Evolutionary conservation across 2,888 invertebrate genomes (phyloP), one percentile per base, ranked within the genome.

Genomic region (Rhogogaster chlorosoma): DNA sequence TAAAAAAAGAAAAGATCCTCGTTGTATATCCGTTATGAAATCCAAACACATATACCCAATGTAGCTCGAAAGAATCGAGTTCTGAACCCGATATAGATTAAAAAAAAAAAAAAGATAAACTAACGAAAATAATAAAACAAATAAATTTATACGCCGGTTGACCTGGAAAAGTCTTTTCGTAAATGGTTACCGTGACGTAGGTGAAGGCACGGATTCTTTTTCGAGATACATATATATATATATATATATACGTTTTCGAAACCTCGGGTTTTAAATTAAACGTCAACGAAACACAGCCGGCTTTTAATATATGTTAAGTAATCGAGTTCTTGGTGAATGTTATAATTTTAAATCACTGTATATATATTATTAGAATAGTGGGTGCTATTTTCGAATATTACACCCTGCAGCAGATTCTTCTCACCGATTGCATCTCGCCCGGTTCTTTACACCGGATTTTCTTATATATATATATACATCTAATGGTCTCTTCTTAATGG

Each of bases 281-380:
- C 80, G 61, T 80, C 80, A 80, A 80, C 80, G 57, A 80, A 70
- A 83, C 80, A 42, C 42, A 45, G 45, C 67, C 22, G 82, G 61
- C 42, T 36, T 45, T 70, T 64, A 32, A 4, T 22, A 4, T 22
- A 32, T 22, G 83, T 83, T 83, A 83, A 83, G 83, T 83, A 83
- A 83, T 83, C 83, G 83, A 10, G 67, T 67, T 57, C 29, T 15
- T 38, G 61, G 38, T 18, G 67, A 83, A 83, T 45, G 83, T 67
- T 67, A 67, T 70, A 67, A 83, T 83, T 67, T 83, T 83, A 64
- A 83, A 38, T 38, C 26, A 26, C 77, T 32, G 32, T 77, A 77
- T 18, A 71, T 29, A 42, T 57, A 61, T 61, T 80, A 80, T 61
- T 61, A 80, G 80, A 61, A 26, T 22, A 22, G n/a, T 12, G 10